A percentile compares a stretch with the other conserved stretches of the same genome.
Evolutionary conservation across 2,797 vertebrate genomes (phyloP).

Genomic region (Silurus aristotelis): DNA sequence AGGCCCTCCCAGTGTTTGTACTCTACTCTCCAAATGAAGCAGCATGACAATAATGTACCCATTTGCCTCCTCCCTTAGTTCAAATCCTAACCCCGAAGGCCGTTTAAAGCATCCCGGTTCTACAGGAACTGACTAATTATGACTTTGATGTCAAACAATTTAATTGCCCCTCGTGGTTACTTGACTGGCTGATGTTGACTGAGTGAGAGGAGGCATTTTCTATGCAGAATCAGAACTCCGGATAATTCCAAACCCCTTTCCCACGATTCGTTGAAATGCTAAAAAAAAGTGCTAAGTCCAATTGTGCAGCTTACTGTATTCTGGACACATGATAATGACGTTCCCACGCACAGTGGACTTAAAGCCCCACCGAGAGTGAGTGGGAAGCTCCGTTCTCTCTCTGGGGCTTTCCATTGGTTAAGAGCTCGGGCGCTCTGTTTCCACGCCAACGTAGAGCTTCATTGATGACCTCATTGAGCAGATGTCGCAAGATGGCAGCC

Average conservation of each 20-base stretch:
- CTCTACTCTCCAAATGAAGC: neutral
- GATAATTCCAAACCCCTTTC: neutral
- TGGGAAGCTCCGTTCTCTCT: conserved; percentile 46
- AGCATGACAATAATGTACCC: neutral
- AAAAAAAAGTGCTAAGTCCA: conserved; percentile 30
- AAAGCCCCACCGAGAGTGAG: conserved; percentile 48
- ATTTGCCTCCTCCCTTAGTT: conserved; percentile 5
- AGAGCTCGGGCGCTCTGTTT: conserved; percentile 48
- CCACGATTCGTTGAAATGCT: conserved; percentile 32
- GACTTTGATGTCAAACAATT: conserved; percentile 38
- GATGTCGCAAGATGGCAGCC: conserved; percentile 59
- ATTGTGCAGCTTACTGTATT: conserved; percentile 53
- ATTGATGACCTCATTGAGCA: conserved; percentile 60
- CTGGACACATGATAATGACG: conserved; percentile 54
- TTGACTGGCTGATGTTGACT: conserved; percentile 19
- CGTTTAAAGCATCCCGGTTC: neutral
- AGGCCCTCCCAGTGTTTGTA: neutral
- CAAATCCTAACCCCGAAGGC: neutral
- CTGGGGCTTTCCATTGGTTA: conserved; percentile 35
- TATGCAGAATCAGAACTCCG: conserved; percentile 3
- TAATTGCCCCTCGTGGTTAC: conserved; percentile 39
- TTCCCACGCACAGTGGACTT: conserved; percentile 53
- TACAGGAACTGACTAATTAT: conserved; percentile 42
- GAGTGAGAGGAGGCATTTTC: conserved; percentile 18
- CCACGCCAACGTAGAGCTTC: conserved; percentile 58